A percentile compares a stretch with the other conserved stretches of the same genome.
Evolutionary conservation across 2,113 vertebrate genomes (phyloP).

Genomic region (Hyperoodon ampullatus): DNA sequence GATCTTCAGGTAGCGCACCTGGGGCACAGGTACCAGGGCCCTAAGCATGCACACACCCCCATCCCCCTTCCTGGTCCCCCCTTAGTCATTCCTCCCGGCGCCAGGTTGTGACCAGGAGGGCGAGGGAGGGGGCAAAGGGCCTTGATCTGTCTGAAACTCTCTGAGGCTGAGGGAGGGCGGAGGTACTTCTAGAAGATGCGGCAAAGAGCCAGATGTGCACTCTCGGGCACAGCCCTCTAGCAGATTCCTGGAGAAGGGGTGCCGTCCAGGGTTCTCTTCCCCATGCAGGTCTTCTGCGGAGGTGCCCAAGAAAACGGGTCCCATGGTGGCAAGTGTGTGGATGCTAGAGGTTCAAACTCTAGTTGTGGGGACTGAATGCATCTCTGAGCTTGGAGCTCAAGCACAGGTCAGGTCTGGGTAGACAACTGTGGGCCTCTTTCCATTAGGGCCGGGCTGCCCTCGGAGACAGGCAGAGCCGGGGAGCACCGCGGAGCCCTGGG

Average conservation of each 20-base stretch:
- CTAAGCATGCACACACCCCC: accelerated
- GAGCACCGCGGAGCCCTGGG: accelerated
- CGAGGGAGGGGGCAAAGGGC: accelerated
- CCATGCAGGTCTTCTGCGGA: not conserved
- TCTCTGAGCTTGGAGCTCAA: not conserved
- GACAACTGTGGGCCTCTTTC: not conserved
- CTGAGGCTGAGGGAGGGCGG: accelerated
- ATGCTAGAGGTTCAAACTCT: not conserved
- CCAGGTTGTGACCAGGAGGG: not conserved
- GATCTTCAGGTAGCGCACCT: constrained; percentile 98
- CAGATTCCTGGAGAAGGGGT: not conserved
- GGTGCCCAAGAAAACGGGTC: not conserved
- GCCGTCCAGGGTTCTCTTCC: not conserved
- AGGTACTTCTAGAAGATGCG: not conserved
- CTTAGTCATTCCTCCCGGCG: accelerated
- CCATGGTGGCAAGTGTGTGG: accelerated
- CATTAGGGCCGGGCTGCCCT: not conserved
- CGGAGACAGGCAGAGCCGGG: not conserved
- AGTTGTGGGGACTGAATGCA: not conserved
- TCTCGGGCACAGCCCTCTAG: accelerated
- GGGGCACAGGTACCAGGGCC: not conserved
- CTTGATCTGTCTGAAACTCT: not conserved
- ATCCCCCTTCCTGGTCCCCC: accelerated
- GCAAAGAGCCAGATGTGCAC: not conserved
- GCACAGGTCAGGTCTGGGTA: not conserved